Evolutionary conservation across 2,113 vertebrate genomes (phyloP).

Genomic region (Tachysurus fulvidraco): DNA sequence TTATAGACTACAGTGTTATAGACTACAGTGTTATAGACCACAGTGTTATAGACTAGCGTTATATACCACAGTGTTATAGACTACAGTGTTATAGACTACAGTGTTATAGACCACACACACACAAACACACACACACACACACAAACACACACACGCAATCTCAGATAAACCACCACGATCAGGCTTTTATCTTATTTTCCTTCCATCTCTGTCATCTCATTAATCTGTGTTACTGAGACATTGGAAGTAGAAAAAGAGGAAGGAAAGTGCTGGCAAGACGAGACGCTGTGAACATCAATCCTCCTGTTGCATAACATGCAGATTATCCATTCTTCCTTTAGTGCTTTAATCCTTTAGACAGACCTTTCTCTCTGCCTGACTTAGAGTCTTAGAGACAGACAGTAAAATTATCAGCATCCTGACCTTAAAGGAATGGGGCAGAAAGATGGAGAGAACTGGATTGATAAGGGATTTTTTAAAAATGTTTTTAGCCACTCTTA

Average conservation of each 20-base stretch:
- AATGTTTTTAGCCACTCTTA: neutral
- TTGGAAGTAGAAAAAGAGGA: neutral
- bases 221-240: slow-evolving; percentile 25
- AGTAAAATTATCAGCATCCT: neutral
- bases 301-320: slow-evolving; percentile 9
- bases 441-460: neutral
- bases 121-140: too few species aligned
- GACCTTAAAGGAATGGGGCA: slow-evolving; percentile 5
- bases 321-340: slow-evolving; percentile 18
- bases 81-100: too few species aligned
- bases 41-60: too few species aligned
- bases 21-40: too few species aligned
- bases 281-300: slow-evolving; percentile 15
- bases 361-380: slow-evolving; percentile 25
- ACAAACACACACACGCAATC: too few species aligned
- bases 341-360: slow-evolving; percentile 8
- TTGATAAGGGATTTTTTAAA: too few species aligned
- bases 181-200: neutral
- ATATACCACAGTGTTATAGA: too few species aligned
- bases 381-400: slow-evolving; percentile 17
- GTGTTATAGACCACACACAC: too few species aligned
- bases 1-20: neutral
- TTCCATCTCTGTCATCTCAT: neutral
- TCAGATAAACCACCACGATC: neutral
- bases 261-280: slow-evolving; percentile 1